These are phyloP conservation scores for Palloptera scutellata DNA, from an alignment of 2,888 invertebrate genomes.

Conservation along the genomic window DNA sequence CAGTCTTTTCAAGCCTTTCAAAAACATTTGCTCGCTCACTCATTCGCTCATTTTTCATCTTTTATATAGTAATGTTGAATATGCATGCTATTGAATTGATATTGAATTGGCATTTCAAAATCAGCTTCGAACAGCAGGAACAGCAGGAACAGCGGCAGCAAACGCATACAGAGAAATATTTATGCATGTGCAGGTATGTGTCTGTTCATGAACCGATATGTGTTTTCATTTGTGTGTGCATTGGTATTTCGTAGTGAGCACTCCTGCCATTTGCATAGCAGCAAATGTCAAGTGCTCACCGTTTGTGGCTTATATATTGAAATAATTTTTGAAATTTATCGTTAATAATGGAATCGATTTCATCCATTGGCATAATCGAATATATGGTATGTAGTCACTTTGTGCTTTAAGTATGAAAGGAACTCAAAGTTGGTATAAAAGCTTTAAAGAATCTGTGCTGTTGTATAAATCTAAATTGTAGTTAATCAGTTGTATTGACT, in stretches of 20 bases:
- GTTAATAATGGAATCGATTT: conserved; percentile 12
- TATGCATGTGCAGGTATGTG: background rate
- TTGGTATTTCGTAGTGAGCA: conserved; percentile 8
- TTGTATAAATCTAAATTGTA: no score
- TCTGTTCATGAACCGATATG: no score
- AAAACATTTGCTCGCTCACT: conserved; percentile 2
- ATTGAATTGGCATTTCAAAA: background rate
- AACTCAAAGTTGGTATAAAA: no score
- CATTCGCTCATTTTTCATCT: conserved; percentile 19
- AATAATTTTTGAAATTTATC: conserved; percentile 12
- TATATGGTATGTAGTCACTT: no score
- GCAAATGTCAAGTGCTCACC: conserved; percentile 17
- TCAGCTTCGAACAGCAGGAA: background rate
- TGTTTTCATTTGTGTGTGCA: background rate
- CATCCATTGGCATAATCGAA: no score
- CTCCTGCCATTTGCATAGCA: conserved; percentile 19
- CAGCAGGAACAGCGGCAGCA: background rate
- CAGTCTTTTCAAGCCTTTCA: background rate
- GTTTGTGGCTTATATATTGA: conserved; percentile 1
- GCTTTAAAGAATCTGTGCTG: no score
- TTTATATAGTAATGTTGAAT: background rate
- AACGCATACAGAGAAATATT: background rate
- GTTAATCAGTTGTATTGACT: no score
- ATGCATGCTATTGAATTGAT: background rate
- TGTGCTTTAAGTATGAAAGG: no score